Percentiles rank a stretch among this genome's conserved stretches.
phyloP scores from a whole-genome alignment of 2,113 vertebrate species.

The Columba livia region DNA sequence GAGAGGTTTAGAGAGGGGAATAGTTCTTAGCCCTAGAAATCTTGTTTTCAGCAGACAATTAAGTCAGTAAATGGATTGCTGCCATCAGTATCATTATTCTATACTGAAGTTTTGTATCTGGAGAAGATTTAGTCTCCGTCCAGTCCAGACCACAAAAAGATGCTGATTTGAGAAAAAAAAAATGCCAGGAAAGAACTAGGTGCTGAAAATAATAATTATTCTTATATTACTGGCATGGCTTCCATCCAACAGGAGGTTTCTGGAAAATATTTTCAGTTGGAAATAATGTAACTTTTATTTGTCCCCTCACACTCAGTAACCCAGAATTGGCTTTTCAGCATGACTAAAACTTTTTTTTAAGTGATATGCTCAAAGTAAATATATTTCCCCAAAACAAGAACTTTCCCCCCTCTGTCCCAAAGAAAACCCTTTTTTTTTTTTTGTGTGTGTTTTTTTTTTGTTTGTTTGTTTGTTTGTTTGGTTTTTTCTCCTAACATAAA shows the following conservation, averaged over 20 bases:
- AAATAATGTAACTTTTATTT: background rate
- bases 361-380: background rate
- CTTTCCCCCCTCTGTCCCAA: fast-evolving
- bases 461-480: no score
- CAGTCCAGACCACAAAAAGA: background rate
- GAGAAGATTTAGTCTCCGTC: background rate
- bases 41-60: background rate
- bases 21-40: background rate
- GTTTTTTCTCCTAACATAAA: background rate
- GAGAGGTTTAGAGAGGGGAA: background rate
- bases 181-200: background rate
- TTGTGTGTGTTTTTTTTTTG: no score
- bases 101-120: background rate
- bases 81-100: background rate
- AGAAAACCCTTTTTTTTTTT: background rate
- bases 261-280: background rate
- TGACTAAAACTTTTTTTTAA: background rate
- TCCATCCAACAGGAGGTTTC: background rate
- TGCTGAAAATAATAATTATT: background rate
- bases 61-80: background rate
- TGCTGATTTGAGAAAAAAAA: background rate
- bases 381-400: fast-evolving
- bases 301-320: background rate
- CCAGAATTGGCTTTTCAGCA: background rate
- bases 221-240: background rate